Evolutionary conservation across 2,113 vertebrate genomes (phyloP).

Genomic region (Sitta europaea): DNA sequence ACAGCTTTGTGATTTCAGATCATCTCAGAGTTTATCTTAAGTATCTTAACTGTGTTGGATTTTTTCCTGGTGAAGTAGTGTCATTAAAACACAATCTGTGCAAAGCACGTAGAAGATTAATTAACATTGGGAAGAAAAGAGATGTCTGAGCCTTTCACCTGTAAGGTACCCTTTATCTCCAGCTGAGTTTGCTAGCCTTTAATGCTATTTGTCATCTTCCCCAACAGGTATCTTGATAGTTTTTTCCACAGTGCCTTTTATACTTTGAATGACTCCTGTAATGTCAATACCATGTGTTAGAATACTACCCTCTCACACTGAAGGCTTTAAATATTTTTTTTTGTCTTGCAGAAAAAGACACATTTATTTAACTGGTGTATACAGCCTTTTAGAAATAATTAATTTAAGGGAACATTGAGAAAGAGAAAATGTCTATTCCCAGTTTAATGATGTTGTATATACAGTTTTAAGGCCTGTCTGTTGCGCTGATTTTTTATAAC

Average conservation of each 20-base stretch:
- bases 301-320: background rate
- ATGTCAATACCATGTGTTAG: background rate
- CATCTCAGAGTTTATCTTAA: background rate
- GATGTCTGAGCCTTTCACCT: conserved; percentile 47
- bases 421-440: background rate
- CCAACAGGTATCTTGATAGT: background rate
- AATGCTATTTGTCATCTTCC: conserved; percentile 31
- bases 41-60: background rate
- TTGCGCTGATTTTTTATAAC: background rate
- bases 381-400: background rate
- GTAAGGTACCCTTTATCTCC: conserved; percentile 32
- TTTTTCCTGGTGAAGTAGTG: background rate
- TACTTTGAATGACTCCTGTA: background rate
- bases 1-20: background rate
- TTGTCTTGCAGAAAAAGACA: background rate
- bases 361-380: background rate
- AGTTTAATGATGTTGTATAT: background rate
- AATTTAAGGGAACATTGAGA: background rate
- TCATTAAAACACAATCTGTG: background rate
- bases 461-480: background rate
- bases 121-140: conserved; percentile 19
- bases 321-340: background rate
- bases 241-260: background rate
- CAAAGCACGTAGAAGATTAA: conserved; percentile 24
- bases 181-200: conserved; percentile 35